phyloP scores from a whole-genome alignment of 2,888 invertebrate genomes.

The Rhorus exstirpatorius region DNA sequence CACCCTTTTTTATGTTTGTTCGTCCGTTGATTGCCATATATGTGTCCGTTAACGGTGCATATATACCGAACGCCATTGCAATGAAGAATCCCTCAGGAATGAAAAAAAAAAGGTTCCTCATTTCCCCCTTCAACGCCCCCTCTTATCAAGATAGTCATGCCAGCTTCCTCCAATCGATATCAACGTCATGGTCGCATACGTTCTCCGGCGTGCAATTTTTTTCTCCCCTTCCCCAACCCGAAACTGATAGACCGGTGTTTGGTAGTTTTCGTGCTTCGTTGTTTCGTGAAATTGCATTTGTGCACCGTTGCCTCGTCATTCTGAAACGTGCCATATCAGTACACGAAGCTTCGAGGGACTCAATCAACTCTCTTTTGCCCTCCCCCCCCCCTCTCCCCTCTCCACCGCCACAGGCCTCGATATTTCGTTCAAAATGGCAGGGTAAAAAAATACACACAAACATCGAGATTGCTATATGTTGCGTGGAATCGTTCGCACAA shows the following conservation, averaged over 20 bases:
- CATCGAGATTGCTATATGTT: slow-evolving; percentile 1
- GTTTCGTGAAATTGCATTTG: slow-evolving; percentile 71
- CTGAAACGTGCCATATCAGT: slow-evolving; percentile 41
- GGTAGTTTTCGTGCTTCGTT: slow-evolving; percentile 46
- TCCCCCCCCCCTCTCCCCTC: no score
- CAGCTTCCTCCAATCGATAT: no score
- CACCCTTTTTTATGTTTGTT: no score
- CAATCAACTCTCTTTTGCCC: neutral
- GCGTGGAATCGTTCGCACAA: neutral
- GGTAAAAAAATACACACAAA: neutral
- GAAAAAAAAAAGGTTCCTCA: no score
- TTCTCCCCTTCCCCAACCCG: neutral
- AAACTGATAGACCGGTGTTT: slow-evolving; percentile 30
- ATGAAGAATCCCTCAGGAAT: no score
- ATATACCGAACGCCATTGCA: no score
- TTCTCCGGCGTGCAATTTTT: slow-evolving; percentile 11
- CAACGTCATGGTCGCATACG: no score
- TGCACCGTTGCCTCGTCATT: slow-evolving; percentile 61
- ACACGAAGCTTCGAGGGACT: slow-evolving; percentile 37
- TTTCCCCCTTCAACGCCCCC: no score
- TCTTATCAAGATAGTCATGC: no score
- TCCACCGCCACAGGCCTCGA: slow-evolving; percentile 4
- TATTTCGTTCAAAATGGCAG: neutral
- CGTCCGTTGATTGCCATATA: no score
- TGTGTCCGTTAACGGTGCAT: no score